These are phyloP conservation scores for Pedetes capensis DNA, from an alignment of 2,113 vertebrate genomes.

Conservation along the genomic window DNA sequence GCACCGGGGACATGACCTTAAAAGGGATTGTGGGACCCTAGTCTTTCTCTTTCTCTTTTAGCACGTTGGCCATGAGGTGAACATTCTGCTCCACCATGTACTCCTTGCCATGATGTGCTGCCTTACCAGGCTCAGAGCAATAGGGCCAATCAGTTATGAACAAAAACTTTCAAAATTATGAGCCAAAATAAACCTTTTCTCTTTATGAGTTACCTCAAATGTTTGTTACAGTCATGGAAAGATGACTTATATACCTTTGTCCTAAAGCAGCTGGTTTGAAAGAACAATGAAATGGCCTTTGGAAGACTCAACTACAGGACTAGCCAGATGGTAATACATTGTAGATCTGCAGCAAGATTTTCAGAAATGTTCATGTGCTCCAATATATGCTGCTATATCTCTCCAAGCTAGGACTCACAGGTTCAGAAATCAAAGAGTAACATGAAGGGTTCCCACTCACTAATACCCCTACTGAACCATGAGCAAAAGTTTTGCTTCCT, in stretches of 20 bases:
- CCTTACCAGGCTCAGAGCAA: neutral
- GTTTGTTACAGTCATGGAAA: neutral
- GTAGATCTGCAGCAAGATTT: neutral
- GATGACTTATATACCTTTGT: too few species aligned
- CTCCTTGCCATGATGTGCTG: too few species aligned
- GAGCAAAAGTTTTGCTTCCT: neutral
- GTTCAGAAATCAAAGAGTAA: neutral
- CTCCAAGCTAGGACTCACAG: neutral
- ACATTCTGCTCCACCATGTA: neutral
- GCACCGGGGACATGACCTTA: neutral
- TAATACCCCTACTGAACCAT: neutral
- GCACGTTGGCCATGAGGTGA: neutral
- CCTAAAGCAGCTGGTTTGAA: neutral
- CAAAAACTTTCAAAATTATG: neutral
- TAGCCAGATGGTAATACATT: neutral
- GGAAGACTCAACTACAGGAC: neutral
- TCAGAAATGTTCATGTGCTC: neutral
- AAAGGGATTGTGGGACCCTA: neutral
- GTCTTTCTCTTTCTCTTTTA: neutral
- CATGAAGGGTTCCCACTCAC: neutral
- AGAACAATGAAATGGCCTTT: neutral
- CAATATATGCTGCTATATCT: neutral
- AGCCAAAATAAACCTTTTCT: too few species aligned
- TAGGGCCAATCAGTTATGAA: neutral
- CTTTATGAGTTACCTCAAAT: neutral